phyloP scores from a whole-genome alignment of 2,888 invertebrate genomes.

The Sicus ferrugineus region DNA sequence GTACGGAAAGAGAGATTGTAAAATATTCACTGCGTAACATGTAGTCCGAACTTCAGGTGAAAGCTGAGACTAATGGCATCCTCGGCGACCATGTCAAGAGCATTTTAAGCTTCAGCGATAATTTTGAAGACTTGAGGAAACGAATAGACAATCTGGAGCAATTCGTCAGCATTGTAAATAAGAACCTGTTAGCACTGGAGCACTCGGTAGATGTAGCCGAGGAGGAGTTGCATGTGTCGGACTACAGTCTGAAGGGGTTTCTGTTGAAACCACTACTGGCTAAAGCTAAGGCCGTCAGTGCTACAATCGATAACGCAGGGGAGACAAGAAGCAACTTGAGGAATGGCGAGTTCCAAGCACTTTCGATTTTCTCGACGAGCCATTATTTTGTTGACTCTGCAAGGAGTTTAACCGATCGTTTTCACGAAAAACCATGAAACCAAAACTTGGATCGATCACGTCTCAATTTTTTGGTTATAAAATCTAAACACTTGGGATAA shows the following conservation, averaged over 20 bases:
- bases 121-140: slow-evolving; percentile 67
- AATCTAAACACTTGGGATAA: too few species aligned
- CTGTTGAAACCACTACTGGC: slow-evolving; percentile 70
- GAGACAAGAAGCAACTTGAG: slow-evolving; percentile 48
- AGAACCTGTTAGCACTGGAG: slow-evolving; percentile 67
- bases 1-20: slow-evolving; percentile 56
- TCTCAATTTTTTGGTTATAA: too few species aligned
- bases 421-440: background rate
- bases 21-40: background rate
- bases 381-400: slow-evolving; percentile 53
- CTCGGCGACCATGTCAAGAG: slow-evolving; percentile 66
- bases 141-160: slow-evolving; percentile 68
- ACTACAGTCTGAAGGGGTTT: slow-evolving; percentile 68
- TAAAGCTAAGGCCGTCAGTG: slow-evolving; percentile 46
- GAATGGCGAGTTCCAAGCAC: slow-evolving; percentile 56
- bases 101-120: slow-evolving; percentile 66
- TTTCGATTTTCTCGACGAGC: slow-evolving; percentile 58
- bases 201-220: slow-evolving; percentile 71
- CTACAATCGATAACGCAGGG: slow-evolving; percentile 12
- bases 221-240: slow-evolving; percentile 68
- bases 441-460: too few species aligned
- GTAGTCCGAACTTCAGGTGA: slow-evolving; percentile 48
- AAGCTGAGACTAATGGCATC: slow-evolving; percentile 56
- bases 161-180: slow-evolving; percentile 68
- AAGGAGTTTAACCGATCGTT: background rate